phyloP scores from a whole-genome alignment of 1,140 invertebrate genomes.

The Drosophila repleta region DNA sequence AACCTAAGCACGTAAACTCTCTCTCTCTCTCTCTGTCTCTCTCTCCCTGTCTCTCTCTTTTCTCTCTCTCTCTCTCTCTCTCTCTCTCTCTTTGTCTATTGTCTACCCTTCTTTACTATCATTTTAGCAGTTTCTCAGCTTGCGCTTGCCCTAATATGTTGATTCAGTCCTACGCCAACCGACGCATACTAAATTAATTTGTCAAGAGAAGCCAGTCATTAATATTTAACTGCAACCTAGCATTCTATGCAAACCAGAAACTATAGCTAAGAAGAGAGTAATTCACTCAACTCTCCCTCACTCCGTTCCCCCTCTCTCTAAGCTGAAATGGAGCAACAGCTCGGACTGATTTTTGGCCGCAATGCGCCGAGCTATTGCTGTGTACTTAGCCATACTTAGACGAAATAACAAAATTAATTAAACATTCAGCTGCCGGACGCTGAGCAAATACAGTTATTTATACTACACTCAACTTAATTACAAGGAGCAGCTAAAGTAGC shows the following conservation, averaged over 20 bases:
- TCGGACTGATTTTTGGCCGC: slow-evolving; percentile 24
- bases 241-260: not conserved
- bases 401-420: slow-evolving; percentile 79
- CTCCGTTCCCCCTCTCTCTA: too few relatives aligned
- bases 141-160: too few relatives aligned
- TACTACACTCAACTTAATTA: slow-evolving; percentile 82
- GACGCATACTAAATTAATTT: not conserved
- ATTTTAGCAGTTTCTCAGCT: too few relatives aligned
- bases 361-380: slow-evolving; percentile 41
- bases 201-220: not conserved
- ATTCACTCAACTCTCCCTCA: too few relatives aligned
- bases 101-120: too few relatives aligned
- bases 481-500: slow-evolving; percentile 60
- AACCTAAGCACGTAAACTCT: too few relatives aligned
- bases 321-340: not conserved
- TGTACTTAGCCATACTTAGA: slow-evolving; percentile 69
- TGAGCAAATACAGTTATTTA: slow-evolving; percentile 80
- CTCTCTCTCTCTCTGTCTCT: too few relatives aligned
- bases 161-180: not conserved
- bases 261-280: not conserved
- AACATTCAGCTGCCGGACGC: slow-evolving; percentile 57
- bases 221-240: slow-evolving; percentile 4
- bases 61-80: too few relatives aligned
- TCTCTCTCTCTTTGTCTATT: too few relatives aligned
- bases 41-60: too few relatives aligned